These are phyloP conservation scores for Seira musarum DNA, from an alignment of 2,888 invertebrate species.

Conservation along the genomic window DNA sequence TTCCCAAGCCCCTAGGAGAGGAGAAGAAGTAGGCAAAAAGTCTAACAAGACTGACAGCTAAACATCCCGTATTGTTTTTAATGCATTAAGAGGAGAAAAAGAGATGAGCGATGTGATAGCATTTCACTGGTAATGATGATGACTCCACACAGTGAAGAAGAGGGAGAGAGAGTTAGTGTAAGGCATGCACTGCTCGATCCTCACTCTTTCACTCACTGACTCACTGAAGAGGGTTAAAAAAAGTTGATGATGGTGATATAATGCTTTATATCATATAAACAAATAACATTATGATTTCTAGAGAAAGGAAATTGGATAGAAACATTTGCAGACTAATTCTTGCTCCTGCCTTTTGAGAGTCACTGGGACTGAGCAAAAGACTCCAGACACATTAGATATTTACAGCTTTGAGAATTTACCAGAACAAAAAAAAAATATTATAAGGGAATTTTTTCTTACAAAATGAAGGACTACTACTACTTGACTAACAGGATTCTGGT, in stretches of 20 bases:
- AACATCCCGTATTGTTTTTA: constrained; percentile 10
- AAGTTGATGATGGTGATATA: constrained; percentile 36
- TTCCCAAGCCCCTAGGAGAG: constrained; percentile 1
- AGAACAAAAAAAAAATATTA: not conserved
- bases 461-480: too few species aligned
- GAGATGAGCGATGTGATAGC: constrained; percentile 10
- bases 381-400: constrained; percentile 49
- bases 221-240: too few species aligned
- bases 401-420: constrained; percentile 13
- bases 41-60: constrained; percentile 10
- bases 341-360: constrained; percentile 43
- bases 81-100: not conserved
- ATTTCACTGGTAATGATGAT: constrained; percentile 5
- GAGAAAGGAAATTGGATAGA: constrained; percentile 59
- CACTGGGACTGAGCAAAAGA: constrained; percentile 47
- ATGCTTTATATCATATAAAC: constrained; percentile 43
- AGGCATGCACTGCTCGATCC: not conserved
- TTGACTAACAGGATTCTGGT: not conserved
- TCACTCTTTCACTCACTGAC: too few species aligned
- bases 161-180: not conserved
- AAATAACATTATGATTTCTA: constrained; percentile 60
- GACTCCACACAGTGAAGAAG: not conserved
- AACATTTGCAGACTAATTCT: constrained; percentile 51
- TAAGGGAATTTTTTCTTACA: not conserved
- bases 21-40: not conserved